Base-by-base conservation (phyloP, 2,797 vertebrate genomes). In the Sebastes jordani region DNA sequence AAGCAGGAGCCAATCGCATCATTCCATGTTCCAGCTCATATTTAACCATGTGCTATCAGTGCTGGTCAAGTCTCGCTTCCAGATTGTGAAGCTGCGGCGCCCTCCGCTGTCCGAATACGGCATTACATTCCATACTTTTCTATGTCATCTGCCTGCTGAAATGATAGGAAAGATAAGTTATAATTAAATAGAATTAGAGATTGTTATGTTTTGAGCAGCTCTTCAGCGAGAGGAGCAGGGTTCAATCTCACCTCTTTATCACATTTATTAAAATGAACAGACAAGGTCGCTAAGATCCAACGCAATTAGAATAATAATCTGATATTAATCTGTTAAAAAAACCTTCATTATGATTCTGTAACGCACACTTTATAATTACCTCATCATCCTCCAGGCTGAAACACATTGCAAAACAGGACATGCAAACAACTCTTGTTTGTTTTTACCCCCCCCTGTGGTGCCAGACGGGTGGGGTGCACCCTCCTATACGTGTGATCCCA, bases 71-170 rank as follows among this genome's bases (percentile, higher is more conserved):
- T 54, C 23, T 25, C 2, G 7, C 36, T 11, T 14, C 16, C 10
- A 9, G 61, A 52, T 42, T 71, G 22, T 84, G 71, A 74, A 10
- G 65, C 6, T 2, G 32, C 76, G 73, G 81, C 74, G 14, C 89
- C 89, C 80, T 89, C 92, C 49, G 6, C 78, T 91, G 92, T 38
- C 62, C 1, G 36, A 71, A 63, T 2, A 0, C 2, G 61, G 23
- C 3, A 70, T 36, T 76, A 67, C 71, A 60, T 0, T 1, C 7
- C 59, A 38, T 5, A 0, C 22, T 38, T 30, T 1, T 13, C 0
- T 6, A 3, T 63, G 22, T 22, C 2, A 20, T 38, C 30, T 8
- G 55, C 22, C 20, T 5, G 0, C 22, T 22, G 29, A 36, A 7
- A 34, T 6, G 65, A 77, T 13, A 30, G 14, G 18, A 36, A 36